Evolutionary conservation across 2,113 vertebrate genomes (phyloP).

Genomic region (Callocephalon fimbriatum): DNA sequence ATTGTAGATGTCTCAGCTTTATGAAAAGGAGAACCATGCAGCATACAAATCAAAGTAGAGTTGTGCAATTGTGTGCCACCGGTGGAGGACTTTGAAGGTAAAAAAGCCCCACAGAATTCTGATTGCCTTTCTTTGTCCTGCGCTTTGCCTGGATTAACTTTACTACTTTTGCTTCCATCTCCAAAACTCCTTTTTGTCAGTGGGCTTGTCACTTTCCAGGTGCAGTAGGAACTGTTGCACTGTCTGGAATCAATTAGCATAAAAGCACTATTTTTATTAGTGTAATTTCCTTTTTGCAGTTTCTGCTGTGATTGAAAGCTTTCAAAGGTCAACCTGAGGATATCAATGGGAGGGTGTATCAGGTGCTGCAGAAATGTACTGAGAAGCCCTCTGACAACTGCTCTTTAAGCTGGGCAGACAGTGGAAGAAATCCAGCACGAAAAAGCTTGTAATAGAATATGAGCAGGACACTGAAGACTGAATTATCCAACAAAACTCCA

Average conservation of each 20-base stretch:
- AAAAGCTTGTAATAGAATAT: not conserved
- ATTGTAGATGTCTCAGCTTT: not conserved
- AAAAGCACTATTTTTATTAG: not conserved
- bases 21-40: not conserved
- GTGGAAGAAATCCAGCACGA: not conserved
- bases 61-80: fast-evolving
- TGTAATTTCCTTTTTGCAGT: not conserved
- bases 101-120: not conserved
- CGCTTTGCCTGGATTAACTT: not conserved
- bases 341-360: not conserved
- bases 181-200: not conserved
- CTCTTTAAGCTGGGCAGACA: not conserved
- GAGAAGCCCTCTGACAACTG: not conserved
- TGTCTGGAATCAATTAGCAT: not conserved
- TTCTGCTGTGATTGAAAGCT: not conserved
- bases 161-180: not conserved
- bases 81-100: not conserved
- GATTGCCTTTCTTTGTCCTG: not conserved
- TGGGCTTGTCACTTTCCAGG: not conserved
- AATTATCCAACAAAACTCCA: not conserved
- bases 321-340: not conserved
- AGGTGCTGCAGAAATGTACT: not conserved
- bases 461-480: not conserved
- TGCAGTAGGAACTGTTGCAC: not conserved
- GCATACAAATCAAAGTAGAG: not conserved